Evolutionary conservation across 1,140 invertebrate species (phyloP).

Genomic region (Samia ricini): DNA sequence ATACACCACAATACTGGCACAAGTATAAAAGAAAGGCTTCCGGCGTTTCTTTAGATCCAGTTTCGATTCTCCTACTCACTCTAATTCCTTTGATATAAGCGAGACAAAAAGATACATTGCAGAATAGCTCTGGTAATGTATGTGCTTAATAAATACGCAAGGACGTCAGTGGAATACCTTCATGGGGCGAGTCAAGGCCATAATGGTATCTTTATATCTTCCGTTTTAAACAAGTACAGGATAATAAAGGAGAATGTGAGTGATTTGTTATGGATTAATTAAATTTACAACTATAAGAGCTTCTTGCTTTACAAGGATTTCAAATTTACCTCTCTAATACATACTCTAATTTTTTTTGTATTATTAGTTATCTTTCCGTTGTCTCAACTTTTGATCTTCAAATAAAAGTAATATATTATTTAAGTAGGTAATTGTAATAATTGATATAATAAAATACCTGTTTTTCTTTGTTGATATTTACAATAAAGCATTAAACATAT

Average conservation of each 20-base stretch:
- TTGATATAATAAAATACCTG: too few relatives aligned
- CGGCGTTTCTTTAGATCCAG: conserved; percentile 50
- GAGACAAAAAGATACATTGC: conserved; percentile 17
- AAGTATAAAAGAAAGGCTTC: conserved; percentile 49
- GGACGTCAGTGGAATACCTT: neutral
- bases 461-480: too few relatives aligned
- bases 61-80: conserved; percentile 32
- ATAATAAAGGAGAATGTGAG: neutral
- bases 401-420: too few relatives aligned
- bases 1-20: conserved; percentile 2
- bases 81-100: conserved; percentile 22
- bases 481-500: too few relatives aligned
- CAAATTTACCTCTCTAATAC: too few relatives aligned
- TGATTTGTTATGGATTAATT: too few relatives aligned
- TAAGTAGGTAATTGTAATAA: too few relatives aligned
- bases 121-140: conserved; percentile 5
- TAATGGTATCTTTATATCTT: neutral
- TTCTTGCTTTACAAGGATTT: too few relatives aligned
- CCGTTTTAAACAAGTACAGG: neutral
- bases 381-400: too few relatives aligned
- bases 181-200: conserved; percentile 4
- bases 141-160: conserved; percentile 1
- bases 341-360: too few relatives aligned
- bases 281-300: too few relatives aligned
- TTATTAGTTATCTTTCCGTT: too few relatives aligned